A percentile compares a stretch with the other conserved stretches of the same genome.
Evolutionary conservation across 2,888 invertebrate species (phyloP).

Genomic region (Tenthredo distinguenda): DNA sequence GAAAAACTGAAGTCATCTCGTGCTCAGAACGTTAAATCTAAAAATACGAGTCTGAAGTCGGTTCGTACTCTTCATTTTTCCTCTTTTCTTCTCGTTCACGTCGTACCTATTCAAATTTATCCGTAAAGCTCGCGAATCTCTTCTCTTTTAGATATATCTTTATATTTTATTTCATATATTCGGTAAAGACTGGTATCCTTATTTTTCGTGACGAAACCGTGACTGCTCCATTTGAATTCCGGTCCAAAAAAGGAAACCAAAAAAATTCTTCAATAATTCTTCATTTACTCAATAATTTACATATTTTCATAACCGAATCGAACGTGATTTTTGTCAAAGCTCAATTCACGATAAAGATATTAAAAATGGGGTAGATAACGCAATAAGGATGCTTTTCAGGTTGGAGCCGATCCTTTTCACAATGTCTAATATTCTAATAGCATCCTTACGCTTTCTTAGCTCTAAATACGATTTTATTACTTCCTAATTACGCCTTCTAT

Average conservation of each 20-base stretch:
- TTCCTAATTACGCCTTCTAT: not conserved
- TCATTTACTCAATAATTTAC: not conserved
- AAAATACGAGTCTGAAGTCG: constrained; percentile 16
- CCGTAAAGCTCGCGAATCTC: not conserved
- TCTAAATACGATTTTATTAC: constrained; percentile 26
- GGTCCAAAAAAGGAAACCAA: not conserved
- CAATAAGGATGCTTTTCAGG: not conserved
- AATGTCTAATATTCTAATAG: not conserved
- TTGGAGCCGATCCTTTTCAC: not conserved
- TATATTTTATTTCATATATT: constrained; percentile 19
- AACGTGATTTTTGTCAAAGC: not conserved
- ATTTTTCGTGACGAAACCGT: not conserved
- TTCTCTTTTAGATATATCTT: not conserved
- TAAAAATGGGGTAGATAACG: not conserved
- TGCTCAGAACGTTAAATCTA: constrained; percentile 12
- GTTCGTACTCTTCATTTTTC: constrained; percentile 6
- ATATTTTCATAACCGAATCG: not conserved
- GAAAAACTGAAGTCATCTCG: constrained; percentile 24
- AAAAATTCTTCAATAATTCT: not conserved
- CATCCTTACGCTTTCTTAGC: not conserved
- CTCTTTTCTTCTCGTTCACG: constrained; percentile 22
- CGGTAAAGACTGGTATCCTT: not conserved
- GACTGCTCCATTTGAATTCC: not conserved
- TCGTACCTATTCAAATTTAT: constrained; percentile 34
- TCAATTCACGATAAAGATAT: not conserved